phyloP scores from a whole-genome alignment of 2,797 vertebrate genomes.

The Limnodromus scolopaceus region DNA sequence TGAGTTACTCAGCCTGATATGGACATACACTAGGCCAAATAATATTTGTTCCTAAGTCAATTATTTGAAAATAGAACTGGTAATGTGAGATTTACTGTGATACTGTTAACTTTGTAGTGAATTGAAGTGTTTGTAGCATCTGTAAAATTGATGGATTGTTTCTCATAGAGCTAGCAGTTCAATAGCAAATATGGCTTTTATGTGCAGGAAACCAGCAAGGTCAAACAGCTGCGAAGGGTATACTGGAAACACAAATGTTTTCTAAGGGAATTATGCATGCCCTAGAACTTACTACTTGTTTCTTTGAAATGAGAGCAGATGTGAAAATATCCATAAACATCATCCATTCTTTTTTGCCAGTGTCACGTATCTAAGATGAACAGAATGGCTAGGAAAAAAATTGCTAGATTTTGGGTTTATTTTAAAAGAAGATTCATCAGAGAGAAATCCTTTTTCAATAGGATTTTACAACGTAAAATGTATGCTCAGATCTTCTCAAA shows the following conservation, averaged over 20 bases:
- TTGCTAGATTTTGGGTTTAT: background rate
- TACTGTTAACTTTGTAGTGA: conserved; percentile 71
- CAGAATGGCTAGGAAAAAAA: background rate
- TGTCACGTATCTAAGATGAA: background rate
- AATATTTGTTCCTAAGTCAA: conserved; percentile 66
- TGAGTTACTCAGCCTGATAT: background rate
- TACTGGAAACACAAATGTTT: conserved; percentile 34
- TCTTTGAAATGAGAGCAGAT: background rate
- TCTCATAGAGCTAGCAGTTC: conserved; percentile 52
- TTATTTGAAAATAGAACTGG: conserved; percentile 73
- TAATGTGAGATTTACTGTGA: conserved; percentile 68
- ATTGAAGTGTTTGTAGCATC: conserved; percentile 73
- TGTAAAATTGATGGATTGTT: conserved; percentile 78
- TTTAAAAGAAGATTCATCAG: background rate
- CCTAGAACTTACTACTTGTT: conserved; percentile 23
- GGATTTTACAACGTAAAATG: background rate
- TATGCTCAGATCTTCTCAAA: background rate
- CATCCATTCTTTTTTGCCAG: background rate
- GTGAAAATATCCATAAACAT: background rate
- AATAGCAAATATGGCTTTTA: conserved; percentile 66
- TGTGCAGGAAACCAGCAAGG: conserved; percentile 68
- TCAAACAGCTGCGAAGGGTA: conserved; percentile 68
- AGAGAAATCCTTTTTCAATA: background rate
- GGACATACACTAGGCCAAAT: conserved; percentile 23
- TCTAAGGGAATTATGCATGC: conserved; percentile 31